phyloP scores from a whole-genome alignment of 2,113 vertebrate genomes.

The Canis aureus region DNA sequence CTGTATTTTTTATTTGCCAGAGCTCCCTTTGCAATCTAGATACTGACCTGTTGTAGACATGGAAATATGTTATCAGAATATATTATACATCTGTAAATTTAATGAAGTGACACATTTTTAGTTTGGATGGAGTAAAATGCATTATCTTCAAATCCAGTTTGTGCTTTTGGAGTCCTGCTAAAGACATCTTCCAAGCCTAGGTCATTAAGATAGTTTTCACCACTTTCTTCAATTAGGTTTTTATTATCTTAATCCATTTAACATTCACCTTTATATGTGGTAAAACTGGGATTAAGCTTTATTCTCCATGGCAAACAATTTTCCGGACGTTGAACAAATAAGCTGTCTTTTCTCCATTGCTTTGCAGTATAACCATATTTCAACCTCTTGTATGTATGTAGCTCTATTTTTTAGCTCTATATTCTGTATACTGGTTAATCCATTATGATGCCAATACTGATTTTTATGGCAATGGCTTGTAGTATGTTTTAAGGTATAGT shows the following conservation, averaged over 20 bases:
- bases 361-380: not conserved
- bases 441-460: not conserved
- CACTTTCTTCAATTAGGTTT: not conserved
- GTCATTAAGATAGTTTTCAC: not conserved
- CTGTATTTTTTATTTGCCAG: not conserved
- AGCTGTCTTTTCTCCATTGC: not conserved
- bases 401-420: not conserved
- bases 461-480: not conserved
- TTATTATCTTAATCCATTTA: not conserved
- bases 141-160: not conserved
- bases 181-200: not conserved
- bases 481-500: not conserved
- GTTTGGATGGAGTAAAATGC: not conserved
- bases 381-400: not conserved
- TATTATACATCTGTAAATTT: not conserved
- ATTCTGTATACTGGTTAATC: not conserved
- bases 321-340: not conserved
- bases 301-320: not conserved
- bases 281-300: not conserved
- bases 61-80: not conserved
- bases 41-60: not conserved
- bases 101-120: slow-evolving; percentile 11
- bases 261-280: not conserved
- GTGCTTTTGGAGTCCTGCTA: not conserved
- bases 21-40: not conserved